A percentile compares a stretch with the other conserved stretches of the same genome.
phyloP scores from a whole-genome alignment of 2,797 vertebrate genomes.

The Ispidina lecontei region DNA sequence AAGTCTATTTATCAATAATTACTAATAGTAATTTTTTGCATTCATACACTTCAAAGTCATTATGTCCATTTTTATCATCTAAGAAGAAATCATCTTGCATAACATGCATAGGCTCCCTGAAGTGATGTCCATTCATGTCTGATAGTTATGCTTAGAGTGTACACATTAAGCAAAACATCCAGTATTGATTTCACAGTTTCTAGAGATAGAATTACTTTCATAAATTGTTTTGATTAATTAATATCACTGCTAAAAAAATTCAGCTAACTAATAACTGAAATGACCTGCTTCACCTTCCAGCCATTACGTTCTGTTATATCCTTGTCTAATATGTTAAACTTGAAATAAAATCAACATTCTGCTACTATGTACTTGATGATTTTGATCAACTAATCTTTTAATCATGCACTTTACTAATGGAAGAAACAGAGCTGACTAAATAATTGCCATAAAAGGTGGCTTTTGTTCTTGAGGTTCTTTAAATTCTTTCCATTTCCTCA shows the following conservation, averaged over 20 bases:
- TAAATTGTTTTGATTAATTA: neutral
- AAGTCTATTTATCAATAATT: neutral
- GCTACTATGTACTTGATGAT: neutral
- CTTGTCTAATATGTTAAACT: neutral
- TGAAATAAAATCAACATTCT: neutral
- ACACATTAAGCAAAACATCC: neutral
- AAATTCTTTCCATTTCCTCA: neutral
- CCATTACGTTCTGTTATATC: neutral
- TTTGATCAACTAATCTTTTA: neutral
- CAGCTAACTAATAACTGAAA: neutral
- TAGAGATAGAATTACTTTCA: neutral
- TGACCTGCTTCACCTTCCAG: neutral
- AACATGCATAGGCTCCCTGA: neutral
- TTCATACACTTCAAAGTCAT: neutral
- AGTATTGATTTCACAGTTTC: constrained; percentile 5
- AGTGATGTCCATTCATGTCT: neutral
- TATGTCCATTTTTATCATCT: neutral
- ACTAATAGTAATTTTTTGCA: neutral
- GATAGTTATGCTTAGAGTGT: neutral
- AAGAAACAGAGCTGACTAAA: neutral
- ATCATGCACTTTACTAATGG: neutral
- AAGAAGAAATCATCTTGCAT: neutral
- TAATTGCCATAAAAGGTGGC: neutral
- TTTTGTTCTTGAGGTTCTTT: neutral
- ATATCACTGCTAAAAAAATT: neutral